phyloP scores from a whole-genome alignment of 1,140 invertebrate genomes.

The Littorina saxatilis region DNA sequence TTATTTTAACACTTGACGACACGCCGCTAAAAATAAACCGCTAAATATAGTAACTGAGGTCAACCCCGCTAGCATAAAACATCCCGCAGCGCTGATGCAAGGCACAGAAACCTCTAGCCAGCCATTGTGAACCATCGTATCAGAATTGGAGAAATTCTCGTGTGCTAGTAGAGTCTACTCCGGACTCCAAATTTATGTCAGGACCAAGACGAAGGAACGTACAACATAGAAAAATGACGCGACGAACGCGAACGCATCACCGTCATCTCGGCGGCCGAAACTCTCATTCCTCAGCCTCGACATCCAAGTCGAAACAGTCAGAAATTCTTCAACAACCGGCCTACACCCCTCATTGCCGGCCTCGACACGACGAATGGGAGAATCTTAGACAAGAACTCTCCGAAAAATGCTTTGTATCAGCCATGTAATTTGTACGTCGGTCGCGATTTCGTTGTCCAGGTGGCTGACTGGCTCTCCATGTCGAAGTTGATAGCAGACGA shows the following conservation, averaged over 20 bases:
- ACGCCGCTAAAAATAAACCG: too few species aligned
- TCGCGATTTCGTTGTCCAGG: slow-evolving; percentile 60
- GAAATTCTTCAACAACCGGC: background rate
- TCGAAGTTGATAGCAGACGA: slow-evolving; percentile 53
- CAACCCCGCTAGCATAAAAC: too few species aligned
- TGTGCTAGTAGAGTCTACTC: too few species aligned
- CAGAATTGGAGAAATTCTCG: too few species aligned
- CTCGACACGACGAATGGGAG: slow-evolving; percentile 54
- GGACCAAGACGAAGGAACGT: too few species aligned
- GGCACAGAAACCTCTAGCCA: too few species aligned
- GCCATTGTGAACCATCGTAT: too few species aligned
- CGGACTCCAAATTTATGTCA: too few species aligned
- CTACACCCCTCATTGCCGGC: slow-evolving; percentile 43
- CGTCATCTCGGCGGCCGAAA: slow-evolving; percentile 38
- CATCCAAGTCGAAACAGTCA: background rate
- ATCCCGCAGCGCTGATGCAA: too few species aligned
- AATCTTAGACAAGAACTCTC: slow-evolving; percentile 4
- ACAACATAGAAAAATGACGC: slow-evolving; percentile 42
- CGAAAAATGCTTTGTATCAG: background rate
- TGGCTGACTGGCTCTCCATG: slow-evolving; percentile 58
- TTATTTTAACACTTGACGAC: too few species aligned
- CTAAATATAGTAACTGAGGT: too few species aligned
- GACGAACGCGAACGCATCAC: slow-evolving; percentile 39
- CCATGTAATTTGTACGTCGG: slow-evolving; percentile 60
- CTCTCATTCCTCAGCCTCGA: background rate